These are phyloP conservation scores for Amphibalanus amphitrite DNA, from an alignment of 1,140 invertebrate species.

Conservation along the genomic window DNA sequence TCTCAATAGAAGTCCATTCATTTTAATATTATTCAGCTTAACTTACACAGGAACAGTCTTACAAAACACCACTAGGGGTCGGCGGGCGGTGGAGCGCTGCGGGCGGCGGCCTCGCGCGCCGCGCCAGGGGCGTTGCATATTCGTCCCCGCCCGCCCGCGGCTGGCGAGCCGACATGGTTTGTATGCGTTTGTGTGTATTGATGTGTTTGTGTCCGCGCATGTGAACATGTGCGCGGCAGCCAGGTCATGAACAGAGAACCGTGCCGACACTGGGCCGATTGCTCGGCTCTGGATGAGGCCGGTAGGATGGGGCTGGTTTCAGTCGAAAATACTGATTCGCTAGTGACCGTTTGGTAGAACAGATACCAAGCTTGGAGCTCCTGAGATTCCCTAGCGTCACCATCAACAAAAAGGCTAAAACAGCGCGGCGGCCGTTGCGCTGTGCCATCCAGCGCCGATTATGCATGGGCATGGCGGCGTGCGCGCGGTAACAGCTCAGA, in stretches of 20 bases:
- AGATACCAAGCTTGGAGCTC: neutral
- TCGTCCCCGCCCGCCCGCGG: neutral
- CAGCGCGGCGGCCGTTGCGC: too few relatives aligned
- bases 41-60: slow-evolving; percentile 1
- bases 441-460: neutral
- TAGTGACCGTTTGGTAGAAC: neutral
- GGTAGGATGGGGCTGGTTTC: neutral
- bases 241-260: too few relatives aligned
- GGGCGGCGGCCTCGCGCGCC: too few relatives aligned
- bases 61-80: neutral
- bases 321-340: neutral
- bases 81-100: too few relatives aligned
- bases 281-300: too few relatives aligned
- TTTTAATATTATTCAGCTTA: slow-evolving; percentile 1
- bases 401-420: neutral
- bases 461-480: neutral
- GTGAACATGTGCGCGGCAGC: neutral
- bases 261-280: too few relatives aligned
- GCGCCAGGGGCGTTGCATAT: neutral
- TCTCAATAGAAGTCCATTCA: slow-evolving; percentile 1
- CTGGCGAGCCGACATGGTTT: neutral
- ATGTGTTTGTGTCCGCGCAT: neutral
- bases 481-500: neutral
- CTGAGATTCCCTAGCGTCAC: neutral
- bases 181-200: neutral